Evolutionary conservation across 2,888 invertebrate species (phyloP).

Genomic region (Chrysodeixis includens): DNA sequence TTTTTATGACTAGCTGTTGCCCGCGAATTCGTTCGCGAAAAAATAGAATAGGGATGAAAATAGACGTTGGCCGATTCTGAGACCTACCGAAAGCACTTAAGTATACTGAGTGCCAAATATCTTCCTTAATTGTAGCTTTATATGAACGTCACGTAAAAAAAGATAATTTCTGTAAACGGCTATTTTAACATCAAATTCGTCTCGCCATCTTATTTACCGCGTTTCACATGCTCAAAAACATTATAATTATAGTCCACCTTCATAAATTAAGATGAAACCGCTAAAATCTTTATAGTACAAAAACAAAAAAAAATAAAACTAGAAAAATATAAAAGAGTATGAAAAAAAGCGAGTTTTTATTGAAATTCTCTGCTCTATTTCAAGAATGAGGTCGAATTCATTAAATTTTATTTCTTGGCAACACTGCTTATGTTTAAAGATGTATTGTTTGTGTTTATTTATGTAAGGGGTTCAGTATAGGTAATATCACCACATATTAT

Average conservation of each 20-base stretch:
- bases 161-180: no score
- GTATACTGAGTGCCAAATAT: no score
- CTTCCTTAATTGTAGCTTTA: no score
- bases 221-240: no score
- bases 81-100: no score
- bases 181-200: no score
- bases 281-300: slow-evolving; percentile 11
- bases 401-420: slow-evolving; percentile 49
- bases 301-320: slow-evolving; percentile 8
- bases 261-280: slow-evolving; percentile 22
- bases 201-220: no score
- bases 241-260: background rate
- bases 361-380: slow-evolving; percentile 36
- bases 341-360: slow-evolving; percentile 23
- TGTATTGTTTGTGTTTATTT: slow-evolving; percentile 32
- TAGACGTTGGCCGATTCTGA: no score
- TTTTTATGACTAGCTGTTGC: no score
- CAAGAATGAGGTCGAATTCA: slow-evolving; percentile 38
- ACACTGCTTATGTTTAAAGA: slow-evolving; percentile 41
- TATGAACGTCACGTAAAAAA: no score
- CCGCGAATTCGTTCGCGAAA: no score
- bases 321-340: slow-evolving; percentile 23
- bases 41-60: no score
- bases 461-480: slow-evolving; percentile 41
- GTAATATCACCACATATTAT: background rate